Evolutionary conservation across 2,888 invertebrate species (phyloP).

Genomic region (Thalpophila matura): DNA sequence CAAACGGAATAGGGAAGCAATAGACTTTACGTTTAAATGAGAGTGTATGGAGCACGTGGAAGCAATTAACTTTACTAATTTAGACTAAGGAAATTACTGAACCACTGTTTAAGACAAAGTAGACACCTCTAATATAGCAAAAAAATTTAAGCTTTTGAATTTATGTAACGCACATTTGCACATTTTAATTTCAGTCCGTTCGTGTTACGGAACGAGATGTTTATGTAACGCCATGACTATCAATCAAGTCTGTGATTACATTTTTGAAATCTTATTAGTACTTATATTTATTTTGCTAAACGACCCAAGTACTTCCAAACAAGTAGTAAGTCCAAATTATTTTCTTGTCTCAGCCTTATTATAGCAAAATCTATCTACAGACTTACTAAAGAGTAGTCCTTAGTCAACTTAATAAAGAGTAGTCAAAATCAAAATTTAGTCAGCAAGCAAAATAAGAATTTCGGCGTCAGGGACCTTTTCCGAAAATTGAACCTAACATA

Average conservation of each 20-base stretch:
- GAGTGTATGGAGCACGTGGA: not conserved
- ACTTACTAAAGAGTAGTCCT: too few relatives aligned
- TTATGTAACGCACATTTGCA: not conserved
- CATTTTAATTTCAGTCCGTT: not conserved
- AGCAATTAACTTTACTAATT: conserved; percentile 16
- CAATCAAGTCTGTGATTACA: not conserved
- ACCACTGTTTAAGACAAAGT: not conserved
- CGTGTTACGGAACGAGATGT: not conserved
- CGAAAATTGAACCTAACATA: not conserved
- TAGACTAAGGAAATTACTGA: not conserved
- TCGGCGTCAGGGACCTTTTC: too few relatives aligned
- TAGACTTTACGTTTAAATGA: conserved; percentile 30
- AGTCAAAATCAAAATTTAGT: too few relatives aligned
- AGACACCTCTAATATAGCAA: too few relatives aligned
- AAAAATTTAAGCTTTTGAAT: not conserved
- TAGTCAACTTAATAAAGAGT: too few relatives aligned
- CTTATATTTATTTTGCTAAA: too few relatives aligned
- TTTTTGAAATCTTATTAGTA: too few relatives aligned
- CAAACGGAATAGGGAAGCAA: conserved; percentile 34
- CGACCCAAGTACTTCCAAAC: too few relatives aligned
- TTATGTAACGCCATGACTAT: not conserved
- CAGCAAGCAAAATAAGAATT: too few relatives aligned
- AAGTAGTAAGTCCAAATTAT: too few relatives aligned
- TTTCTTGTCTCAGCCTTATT: too few relatives aligned
- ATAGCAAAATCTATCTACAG: too few relatives aligned